These are phyloP conservation scores for Steinernema hermaphroditum DNA, from an alignment of 2,888 invertebrate species.

Conservation along the genomic window DNA sequence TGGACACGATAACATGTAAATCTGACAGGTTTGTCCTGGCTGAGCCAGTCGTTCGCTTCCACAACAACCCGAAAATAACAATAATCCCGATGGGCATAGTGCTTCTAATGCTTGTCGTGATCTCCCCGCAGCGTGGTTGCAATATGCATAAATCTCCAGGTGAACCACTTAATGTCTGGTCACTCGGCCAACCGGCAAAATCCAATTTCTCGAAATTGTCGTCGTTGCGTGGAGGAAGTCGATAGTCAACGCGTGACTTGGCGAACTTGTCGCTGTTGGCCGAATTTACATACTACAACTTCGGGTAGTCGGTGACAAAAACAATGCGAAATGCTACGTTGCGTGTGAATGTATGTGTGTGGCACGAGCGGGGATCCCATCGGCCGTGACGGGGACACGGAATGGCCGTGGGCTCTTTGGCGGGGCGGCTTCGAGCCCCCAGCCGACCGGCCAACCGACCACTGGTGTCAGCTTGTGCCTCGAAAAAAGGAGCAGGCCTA, in stretches of 20 bases:
- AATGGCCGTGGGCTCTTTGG: conserved; percentile 31
- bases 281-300: conserved; percentile 2
- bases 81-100: conserved; percentile 19
- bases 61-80: conserved; percentile 27
- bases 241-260: not conserved
- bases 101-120: not conserved
- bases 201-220: not conserved
- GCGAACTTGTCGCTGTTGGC: not conserved
- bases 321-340: conserved; percentile 28
- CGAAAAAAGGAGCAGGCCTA: conserved; percentile 31
- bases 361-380: conserved; percentile 26
- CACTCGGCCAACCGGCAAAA: not conserved
- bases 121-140: too few relatives aligned
- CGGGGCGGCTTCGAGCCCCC: conserved; percentile 22
- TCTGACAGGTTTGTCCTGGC: conserved; percentile 26
- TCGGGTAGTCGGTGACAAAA: conserved; percentile 7
- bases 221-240: not conserved
- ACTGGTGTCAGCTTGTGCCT: conserved; percentile 30
- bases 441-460: conserved; percentile 23
- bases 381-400: conserved; percentile 30
- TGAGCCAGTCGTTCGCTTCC: conserved; percentile 12
- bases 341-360: conserved; percentile 20
- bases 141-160: too few relatives aligned
- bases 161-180: too few relatives aligned
- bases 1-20: conserved; percentile 28